Percentiles rank a stretch among this genome's conserved stretches.
Conservation (phyloP, 2,888 invertebrate species). For the Cyclophora albipunctata region DNA sequence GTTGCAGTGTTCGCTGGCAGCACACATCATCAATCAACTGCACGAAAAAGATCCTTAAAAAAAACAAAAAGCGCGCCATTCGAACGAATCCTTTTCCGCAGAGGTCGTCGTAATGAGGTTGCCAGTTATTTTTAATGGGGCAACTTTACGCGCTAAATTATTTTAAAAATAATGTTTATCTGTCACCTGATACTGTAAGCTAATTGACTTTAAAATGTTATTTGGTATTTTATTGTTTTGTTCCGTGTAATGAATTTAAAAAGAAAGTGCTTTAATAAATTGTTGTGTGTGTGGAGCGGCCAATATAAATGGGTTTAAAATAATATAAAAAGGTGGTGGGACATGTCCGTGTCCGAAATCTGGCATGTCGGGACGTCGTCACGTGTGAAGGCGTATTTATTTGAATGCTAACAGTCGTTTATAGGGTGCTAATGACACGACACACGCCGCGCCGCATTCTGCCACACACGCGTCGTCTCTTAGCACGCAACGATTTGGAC, state of each 20-base stretch:
- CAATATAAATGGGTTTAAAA: no score
- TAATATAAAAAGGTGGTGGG: no score
- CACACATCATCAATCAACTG: constrained; percentile 15
- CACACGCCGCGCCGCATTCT: constrained; percentile 24
- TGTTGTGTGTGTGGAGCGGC: no score
- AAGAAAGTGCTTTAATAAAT: no score
- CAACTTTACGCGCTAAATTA: constrained; percentile 14
- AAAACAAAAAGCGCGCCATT: constrained; percentile 41
- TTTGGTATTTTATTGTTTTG: constrained; percentile 8
- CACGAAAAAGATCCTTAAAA: constrained; percentile 37
- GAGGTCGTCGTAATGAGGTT: constrained; percentile 33
- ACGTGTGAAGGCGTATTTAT: neutral
- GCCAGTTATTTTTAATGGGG: constrained; percentile 26
- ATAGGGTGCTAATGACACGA: constrained; percentile 51
- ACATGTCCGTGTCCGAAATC: no score
- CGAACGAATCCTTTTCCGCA: constrained; percentile 25
- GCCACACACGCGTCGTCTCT: constrained; percentile 6
- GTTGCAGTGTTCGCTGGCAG: constrained; percentile 31
- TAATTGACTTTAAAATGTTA: constrained; percentile 35
- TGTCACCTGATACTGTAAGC: constrained; percentile 29
- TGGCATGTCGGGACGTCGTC: neutral
- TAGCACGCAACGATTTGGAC: no score
- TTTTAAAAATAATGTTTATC: constrained; percentile 11
- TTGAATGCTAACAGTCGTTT: constrained; percentile 41
- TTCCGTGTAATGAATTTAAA: no score